phyloP scores from a whole-genome alignment of 2,888 invertebrate species.

The Parthenolecanium corni region DNA sequence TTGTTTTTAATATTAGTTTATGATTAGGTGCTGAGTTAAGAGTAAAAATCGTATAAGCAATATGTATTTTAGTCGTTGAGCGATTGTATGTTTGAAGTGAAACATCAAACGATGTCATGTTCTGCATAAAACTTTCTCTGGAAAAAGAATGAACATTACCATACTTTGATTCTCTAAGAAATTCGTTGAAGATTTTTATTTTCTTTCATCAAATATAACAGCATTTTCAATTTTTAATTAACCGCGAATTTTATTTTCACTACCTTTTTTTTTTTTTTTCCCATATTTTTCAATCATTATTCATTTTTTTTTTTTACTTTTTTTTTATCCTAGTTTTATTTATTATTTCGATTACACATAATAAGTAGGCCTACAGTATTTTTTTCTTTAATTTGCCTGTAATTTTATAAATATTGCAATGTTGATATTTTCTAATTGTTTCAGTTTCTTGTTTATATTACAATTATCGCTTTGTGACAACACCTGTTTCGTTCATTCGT shows the following conservation, averaged over 20 bases:
- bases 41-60: not conserved
- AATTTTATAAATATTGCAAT: slow-evolving; percentile 16
- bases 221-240: not conserved
- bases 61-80: not conserved
- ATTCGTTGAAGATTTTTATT: no score
- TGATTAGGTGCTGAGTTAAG: not conserved
- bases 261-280: not conserved
- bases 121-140: no score
- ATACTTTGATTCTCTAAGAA: not conserved
- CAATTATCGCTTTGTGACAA: slow-evolving; percentile 17
- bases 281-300: not conserved
- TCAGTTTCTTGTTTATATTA: slow-evolving; percentile 2
- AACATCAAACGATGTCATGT: not conserved
- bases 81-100: not conserved
- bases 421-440: not conserved
- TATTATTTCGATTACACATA: slow-evolving; percentile 4
- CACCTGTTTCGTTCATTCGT: slow-evolving; percentile 10
- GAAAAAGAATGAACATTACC: not conserved
- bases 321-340: slow-evolving; percentile 2
- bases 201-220: not conserved
- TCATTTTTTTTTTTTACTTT: not conserved
- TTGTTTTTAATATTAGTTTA: not conserved
- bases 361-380: not conserved
- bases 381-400: slow-evolving; percentile 5
- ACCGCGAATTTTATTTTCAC: not conserved